Percentiles rank a stretch among this genome's conserved stretches.
Evolutionary conservation across 2,113 vertebrate genomes (phyloP).

Genomic region (Myiopsitta monachus): DNA sequence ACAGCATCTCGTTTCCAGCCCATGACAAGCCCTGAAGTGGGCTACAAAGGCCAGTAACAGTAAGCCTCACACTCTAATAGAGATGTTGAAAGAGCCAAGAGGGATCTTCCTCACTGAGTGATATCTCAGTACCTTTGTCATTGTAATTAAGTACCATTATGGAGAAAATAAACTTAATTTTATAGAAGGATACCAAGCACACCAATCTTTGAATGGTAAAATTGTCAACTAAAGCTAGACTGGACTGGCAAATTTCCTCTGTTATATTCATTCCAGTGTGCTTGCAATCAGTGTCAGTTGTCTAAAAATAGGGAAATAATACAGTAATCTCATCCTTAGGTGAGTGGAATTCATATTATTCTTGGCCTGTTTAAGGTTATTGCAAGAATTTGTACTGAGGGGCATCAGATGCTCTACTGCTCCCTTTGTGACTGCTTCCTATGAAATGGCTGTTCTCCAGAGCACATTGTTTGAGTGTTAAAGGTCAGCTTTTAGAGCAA

Average conservation of each 20-base stretch:
- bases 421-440: background rate
- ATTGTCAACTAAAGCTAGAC: too few relatives aligned
- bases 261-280: background rate
- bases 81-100: too few relatives aligned
- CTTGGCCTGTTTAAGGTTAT: background rate
- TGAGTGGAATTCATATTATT: background rate
- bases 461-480: background rate
- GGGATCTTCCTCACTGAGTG: too few relatives aligned
- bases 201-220: too few relatives aligned
- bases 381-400: background rate
- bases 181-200: too few relatives aligned
- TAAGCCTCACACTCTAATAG: too few relatives aligned
- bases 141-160: too few relatives aligned
- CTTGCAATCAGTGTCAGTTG: background rate
- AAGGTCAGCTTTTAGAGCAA: conserved; percentile 15
- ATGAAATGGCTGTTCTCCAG: background rate
- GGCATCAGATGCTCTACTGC: background rate
- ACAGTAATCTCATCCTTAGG: background rate
- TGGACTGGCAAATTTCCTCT: background rate
- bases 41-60: too few relatives aligned
- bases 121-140: too few relatives aligned
- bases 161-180: too few relatives aligned
- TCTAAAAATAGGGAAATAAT: background rate
- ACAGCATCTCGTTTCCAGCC: background rate
- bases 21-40: background rate